Percentiles rank a stretch among this genome's conserved stretches.
Conservation (phyloP, 2,888 invertebrate genomes). For the Cinara cedri region DNA sequence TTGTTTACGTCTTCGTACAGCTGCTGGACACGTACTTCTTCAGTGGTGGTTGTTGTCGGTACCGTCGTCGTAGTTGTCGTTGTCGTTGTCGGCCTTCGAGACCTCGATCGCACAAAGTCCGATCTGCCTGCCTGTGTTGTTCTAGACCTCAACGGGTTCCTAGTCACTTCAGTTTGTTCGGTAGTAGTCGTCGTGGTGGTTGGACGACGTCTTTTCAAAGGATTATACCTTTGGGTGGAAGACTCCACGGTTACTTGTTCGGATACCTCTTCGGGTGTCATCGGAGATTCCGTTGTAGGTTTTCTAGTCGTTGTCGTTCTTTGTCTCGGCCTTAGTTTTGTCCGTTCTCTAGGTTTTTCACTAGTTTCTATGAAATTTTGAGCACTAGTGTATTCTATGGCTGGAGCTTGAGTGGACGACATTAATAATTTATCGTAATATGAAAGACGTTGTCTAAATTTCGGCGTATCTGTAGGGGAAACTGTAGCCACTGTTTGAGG, state of each 20-base stretch:
- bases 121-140: constrained; percentile 49
- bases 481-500: constrained; percentile 2
- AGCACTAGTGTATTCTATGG: constrained; percentile 8
- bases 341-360: constrained; percentile 58
- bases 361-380: constrained; percentile 40
- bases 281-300: constrained; percentile 61
- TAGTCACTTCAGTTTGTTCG: constrained; percentile 21
- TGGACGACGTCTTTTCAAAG: constrained; percentile 44
- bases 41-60: constrained; percentile 53
- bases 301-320: constrained; percentile 59
- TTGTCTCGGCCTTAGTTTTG: constrained; percentile 41
- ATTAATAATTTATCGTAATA: constrained; percentile 45
- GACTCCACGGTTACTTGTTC: constrained; percentile 57
- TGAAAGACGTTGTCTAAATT: constrained; percentile 41
- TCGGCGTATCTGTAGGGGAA: constrained; percentile 30
- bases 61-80: constrained; percentile 60
- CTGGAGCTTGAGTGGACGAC: constrained; percentile 14
- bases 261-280: constrained; percentile 60
- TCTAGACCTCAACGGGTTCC: constrained; percentile 45
- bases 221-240: constrained; percentile 43
- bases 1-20: constrained; percentile 26
- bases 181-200: constrained; percentile 34
- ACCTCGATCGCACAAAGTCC: constrained; percentile 58
- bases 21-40: constrained; percentile 13
- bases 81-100: constrained; percentile 60